Percentiles rank a stretch among this genome's conserved stretches.
phyloP scores from a whole-genome alignment of 2,888 invertebrate genomes.

The Gnatocerus cornutus region DNA sequence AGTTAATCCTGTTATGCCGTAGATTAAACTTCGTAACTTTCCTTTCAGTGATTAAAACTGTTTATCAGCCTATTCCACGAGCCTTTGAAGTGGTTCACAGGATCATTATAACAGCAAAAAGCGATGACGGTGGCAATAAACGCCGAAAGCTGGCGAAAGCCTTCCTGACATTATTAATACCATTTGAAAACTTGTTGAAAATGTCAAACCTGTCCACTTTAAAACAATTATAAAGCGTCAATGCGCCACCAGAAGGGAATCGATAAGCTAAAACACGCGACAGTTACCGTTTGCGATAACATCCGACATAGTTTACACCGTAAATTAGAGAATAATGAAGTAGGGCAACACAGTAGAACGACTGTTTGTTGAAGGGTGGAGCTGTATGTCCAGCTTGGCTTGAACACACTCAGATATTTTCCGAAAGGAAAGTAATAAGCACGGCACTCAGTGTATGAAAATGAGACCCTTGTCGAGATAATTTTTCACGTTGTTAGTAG shows the following conservation, averaged over 20 bases:
- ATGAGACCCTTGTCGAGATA: slow-evolving; percentile 12
- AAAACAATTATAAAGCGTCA: slow-evolving; percentile 63
- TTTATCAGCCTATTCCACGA: slow-evolving; percentile 6
- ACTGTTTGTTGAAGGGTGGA: slow-evolving; percentile 13
- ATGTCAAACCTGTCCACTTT: slow-evolving; percentile 56
- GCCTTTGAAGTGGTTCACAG: slow-evolving; percentile 6
- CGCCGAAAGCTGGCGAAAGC: slow-evolving; percentile 5
- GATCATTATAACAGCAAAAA: slow-evolving; percentile 15
- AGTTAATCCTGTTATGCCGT: background rate
- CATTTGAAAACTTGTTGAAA: slow-evolving; percentile 41
- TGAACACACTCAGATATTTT: background rate
- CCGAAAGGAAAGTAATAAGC: background rate
- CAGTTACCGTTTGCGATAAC: slow-evolving; percentile 53
- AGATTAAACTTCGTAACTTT: background rate
- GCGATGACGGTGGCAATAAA: slow-evolving; percentile 22
- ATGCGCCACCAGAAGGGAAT: slow-evolving; percentile 60
- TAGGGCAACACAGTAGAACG: slow-evolving; percentile 8
- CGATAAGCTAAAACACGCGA: slow-evolving; percentile 60
- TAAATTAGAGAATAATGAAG: slow-evolving; percentile 47
- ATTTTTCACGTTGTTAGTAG: slow-evolving; percentile 16
- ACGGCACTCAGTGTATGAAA: slow-evolving; percentile 2
- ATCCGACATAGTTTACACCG: slow-evolving; percentile 47
- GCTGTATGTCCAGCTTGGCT: background rate
- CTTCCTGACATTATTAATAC: slow-evolving; percentile 2
- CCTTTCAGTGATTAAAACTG: slow-evolving; percentile 15